Conservation (phyloP, 2,113 vertebrate genomes). For the Epinephelus lanceolatus region DNA sequence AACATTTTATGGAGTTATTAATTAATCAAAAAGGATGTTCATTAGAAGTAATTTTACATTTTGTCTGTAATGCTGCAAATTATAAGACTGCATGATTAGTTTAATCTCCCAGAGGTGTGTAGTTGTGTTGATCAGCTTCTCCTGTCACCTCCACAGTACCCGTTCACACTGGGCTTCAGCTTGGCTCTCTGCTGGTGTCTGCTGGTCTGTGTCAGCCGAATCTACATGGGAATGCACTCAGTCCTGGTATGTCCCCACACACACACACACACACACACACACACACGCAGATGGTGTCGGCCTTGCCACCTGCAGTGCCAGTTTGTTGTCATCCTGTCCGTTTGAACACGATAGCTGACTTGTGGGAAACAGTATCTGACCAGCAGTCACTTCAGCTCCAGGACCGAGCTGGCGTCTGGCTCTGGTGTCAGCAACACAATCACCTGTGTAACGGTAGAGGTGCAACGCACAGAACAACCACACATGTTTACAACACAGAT, state of each 20-base stretch:
- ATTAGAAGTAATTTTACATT: background rate
- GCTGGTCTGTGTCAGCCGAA: constrained; percentile 94
- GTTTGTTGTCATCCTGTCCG: background rate
- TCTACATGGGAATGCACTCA: constrained; percentile 99
- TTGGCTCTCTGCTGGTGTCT: constrained; percentile 92
- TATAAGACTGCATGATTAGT: background rate
- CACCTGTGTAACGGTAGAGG: constrained; percentile 1
- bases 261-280: constrained; percentile 10
- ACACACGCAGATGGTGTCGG: background rate
- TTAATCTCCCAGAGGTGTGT: background rate
- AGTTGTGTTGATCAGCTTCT: background rate
- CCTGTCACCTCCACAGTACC: constrained; percentile 86
- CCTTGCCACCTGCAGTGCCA: constrained; percentile 8
- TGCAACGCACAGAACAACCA: background rate
- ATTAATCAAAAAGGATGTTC: background rate
- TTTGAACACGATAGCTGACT: constrained; percentile 17
- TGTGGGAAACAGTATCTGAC: constrained; percentile 5
- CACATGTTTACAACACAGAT: background rate
- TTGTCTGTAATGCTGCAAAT: background rate
- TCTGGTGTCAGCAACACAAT: constrained; percentile 5
- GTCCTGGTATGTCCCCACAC: constrained; percentile 90
- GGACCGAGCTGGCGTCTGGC: background rate
- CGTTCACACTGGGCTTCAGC: constrained; percentile 87
- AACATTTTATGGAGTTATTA: background rate
- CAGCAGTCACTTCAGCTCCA: background rate